phyloP scores from a whole-genome alignment of 2,888 invertebrate genomes.

The Salpingus planirostris region DNA sequence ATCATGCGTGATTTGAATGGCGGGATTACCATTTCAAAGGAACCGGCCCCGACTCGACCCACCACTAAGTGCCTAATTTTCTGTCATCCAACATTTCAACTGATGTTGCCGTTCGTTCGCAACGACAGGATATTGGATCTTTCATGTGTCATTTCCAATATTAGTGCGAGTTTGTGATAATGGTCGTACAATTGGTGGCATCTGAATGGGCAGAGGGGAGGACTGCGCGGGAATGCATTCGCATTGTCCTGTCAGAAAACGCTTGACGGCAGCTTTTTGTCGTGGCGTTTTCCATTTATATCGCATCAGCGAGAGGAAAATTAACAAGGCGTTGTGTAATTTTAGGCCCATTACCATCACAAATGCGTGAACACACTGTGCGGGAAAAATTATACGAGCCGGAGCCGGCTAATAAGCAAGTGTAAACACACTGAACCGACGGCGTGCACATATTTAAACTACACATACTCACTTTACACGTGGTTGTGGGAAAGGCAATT shows the following conservation, averaged over 20 bases:
- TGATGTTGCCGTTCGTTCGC: slow-evolving; percentile 29
- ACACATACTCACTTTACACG: too few relatives aligned
- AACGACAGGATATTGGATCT: slow-evolving; percentile 33
- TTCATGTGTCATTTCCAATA: slow-evolving; percentile 35
- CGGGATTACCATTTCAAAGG: slow-evolving; percentile 38
- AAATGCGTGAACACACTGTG: too few relatives aligned
- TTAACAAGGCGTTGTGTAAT: too few relatives aligned
- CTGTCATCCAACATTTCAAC: slow-evolving; percentile 36
- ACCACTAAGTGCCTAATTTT: slow-evolving; percentile 40
- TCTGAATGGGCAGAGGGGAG: slow-evolving; percentile 23
- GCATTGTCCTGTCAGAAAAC: slow-evolving; percentile 26
- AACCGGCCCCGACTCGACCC: slow-evolving; percentile 29
- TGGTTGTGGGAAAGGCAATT: too few relatives aligned
- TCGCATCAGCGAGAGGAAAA: too few relatives aligned
- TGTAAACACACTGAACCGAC: too few relatives aligned
- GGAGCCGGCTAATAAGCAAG: too few relatives aligned
- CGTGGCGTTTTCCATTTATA: too few relatives aligned
- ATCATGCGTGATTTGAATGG: slow-evolving; percentile 32
- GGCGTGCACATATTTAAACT: too few relatives aligned
- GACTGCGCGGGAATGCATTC: slow-evolving; percentile 24
- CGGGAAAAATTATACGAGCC: too few relatives aligned
- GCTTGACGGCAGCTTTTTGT: too few relatives aligned
- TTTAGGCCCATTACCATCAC: too few relatives aligned
- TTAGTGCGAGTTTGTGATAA: slow-evolving; percentile 30
- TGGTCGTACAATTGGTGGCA: slow-evolving; percentile 25